These are phyloP conservation scores for Lutjanus argentimaculatus DNA, from an alignment of 2,797 vertebrate genomes.

Conservation along the genomic window DNA sequence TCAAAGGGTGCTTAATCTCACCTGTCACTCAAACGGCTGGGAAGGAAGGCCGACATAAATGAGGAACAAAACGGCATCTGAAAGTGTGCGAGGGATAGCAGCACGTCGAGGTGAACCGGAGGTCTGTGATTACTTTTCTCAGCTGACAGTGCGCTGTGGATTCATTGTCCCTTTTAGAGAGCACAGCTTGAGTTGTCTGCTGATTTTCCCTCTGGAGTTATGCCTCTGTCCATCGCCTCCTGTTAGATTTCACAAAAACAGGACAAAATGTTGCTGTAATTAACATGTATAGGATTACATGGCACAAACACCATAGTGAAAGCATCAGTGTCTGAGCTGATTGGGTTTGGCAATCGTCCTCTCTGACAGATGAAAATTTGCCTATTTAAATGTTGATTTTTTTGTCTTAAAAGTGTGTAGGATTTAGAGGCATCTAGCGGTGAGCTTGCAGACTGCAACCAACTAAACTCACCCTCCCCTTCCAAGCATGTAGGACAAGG, in stretches of 20 bases:
- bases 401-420: too few relatives aligned
- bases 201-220: conserved; percentile 4
- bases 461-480: too few relatives aligned
- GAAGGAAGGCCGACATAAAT: conserved; percentile 58
- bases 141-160: conserved; percentile 3
- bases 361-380: background rate
- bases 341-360: too few relatives aligned
- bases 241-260: conserved; percentile 20
- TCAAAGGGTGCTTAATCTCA: conserved; percentile 85
- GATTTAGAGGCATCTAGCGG: too few relatives aligned
- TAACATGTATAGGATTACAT: background rate
- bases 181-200: background rate
- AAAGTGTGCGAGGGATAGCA: conserved; percentile 47
- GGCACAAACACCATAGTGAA: background rate
- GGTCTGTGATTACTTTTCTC: conserved; percentile 57
- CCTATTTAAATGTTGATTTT: too few relatives aligned
- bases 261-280: conserved; percentile 16
- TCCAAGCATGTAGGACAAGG: too few relatives aligned
- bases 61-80: conserved; percentile 69
- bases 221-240: conserved; percentile 7
- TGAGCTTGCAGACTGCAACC: too few relatives aligned
- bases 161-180: conserved; percentile 20
- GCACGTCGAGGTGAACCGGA: conserved; percentile 30
- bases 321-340: background rate
- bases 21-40: conserved; percentile 78